A percentile compares a stretch with the other conserved stretches of the same genome.
Evolutionary conservation across 2,888 invertebrate genomes (phyloP).

Genomic region (Elmis aenea): DNA sequence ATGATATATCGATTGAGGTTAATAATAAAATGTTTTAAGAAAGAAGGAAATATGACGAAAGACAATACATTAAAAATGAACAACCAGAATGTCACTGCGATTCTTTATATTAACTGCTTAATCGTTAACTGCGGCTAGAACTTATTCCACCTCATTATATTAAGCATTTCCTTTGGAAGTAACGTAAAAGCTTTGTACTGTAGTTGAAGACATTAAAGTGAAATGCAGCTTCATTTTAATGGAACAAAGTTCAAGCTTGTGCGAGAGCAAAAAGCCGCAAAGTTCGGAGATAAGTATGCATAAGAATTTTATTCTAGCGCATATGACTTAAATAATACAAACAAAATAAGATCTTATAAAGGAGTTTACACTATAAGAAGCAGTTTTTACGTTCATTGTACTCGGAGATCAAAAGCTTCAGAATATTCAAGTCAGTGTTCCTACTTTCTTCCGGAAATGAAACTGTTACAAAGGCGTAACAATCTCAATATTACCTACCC

Average conservation of each 20-base stretch:
- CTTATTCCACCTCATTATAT: too few species aligned
- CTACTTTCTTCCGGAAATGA: slow-evolving; percentile 34
- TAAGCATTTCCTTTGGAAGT: too few species aligned
- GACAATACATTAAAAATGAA: too few species aligned
- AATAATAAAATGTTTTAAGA: too few species aligned
- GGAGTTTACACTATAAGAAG: slow-evolving; percentile 26
- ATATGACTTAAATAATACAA: slow-evolving; percentile 32
- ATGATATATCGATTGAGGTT: too few species aligned
- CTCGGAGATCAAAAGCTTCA: slow-evolving; percentile 30
- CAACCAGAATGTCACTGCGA: too few species aligned
- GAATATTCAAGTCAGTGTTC: slow-evolving; percentile 30
- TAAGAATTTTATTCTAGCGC: slow-evolving; percentile 16
- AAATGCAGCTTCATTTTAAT: neutral
- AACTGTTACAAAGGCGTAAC: slow-evolving; percentile 39
- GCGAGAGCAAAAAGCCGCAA: slow-evolving; percentile 9
- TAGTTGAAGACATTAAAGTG: neutral
- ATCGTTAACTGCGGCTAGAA: too few species aligned
- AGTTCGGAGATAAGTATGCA: slow-evolving; percentile 10
- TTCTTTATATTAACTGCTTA: too few species aligned
- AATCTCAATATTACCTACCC: slow-evolving; percentile 36
- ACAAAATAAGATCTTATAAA: slow-evolving; percentile 32
- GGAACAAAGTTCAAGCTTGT: slow-evolving; percentile 2
- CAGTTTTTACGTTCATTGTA: slow-evolving; percentile 28
- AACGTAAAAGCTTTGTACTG: neutral
- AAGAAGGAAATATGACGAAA: too few species aligned